phyloP scores from a whole-genome alignment of 2,888 invertebrate genomes.

The Cataglyphis albicans region DNA sequence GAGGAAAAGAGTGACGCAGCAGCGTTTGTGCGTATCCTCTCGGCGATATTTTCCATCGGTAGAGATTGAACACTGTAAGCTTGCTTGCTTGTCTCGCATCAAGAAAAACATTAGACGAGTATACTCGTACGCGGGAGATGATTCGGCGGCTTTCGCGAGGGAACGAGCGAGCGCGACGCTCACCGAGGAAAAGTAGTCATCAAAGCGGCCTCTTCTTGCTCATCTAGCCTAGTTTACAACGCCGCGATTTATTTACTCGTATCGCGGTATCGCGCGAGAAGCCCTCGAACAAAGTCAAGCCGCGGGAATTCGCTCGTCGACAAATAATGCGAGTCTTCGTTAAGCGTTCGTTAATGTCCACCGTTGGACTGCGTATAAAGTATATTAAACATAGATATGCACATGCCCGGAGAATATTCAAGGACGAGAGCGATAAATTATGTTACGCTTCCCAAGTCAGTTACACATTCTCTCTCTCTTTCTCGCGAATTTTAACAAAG shows the following conservation, averaged over 20 bases:
- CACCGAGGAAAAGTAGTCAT: conserved; percentile 45
- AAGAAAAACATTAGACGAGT: conserved; percentile 66
- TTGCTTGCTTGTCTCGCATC: conserved; percentile 48
- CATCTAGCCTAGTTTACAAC: conserved; percentile 54
- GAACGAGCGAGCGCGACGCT: conserved; percentile 18
- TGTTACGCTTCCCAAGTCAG: background rate
- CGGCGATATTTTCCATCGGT: conserved; percentile 64
- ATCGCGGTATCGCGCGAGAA: background rate
- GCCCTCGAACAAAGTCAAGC: conserved; percentile 10
- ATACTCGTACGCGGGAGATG: conserved; percentile 57
- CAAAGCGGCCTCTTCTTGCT: conserved; percentile 52
- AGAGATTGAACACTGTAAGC: conserved; percentile 58
- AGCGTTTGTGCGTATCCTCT: conserved; percentile 45
- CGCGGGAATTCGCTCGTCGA: conserved; percentile 27
- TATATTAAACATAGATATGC: background rate
- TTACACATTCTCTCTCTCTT: no score
- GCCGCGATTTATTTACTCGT: conserved; percentile 38
- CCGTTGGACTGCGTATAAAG: conserved; percentile 2
- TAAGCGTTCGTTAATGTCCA: conserved; percentile 17
- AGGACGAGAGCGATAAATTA: background rate
- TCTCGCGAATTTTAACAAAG: background rate
- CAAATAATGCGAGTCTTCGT: conserved; percentile 13
- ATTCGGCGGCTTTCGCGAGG: conserved; percentile 56
- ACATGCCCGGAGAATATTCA: background rate
- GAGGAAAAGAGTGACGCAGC: conserved; percentile 56